Evolutionary conservation across 2,113 vertebrate genomes (phyloP).

Genomic region (Microtus ochrogaster): DNA sequence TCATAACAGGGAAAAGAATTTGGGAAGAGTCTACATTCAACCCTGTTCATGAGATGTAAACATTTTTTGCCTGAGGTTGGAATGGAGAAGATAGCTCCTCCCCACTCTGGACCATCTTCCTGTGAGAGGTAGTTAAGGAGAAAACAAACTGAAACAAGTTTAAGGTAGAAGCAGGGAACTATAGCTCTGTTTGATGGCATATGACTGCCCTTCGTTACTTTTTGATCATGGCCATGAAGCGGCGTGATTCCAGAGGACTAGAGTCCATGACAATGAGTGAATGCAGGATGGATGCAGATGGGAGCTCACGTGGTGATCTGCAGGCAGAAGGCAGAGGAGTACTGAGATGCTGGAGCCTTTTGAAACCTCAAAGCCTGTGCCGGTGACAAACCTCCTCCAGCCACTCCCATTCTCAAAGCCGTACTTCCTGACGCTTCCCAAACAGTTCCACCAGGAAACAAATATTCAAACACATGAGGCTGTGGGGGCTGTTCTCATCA

Average conservation of each 20-base stretch:
- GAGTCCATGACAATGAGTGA: background rate
- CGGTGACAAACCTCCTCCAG: background rate
- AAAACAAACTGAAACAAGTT: background rate
- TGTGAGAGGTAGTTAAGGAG: background rate
- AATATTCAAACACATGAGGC: background rate
- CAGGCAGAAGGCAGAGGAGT: background rate
- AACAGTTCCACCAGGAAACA: background rate
- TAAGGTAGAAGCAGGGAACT: background rate
- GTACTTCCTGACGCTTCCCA: background rate
- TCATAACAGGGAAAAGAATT: background rate
- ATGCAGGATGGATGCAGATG: background rate
- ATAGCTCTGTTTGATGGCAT: background rate
- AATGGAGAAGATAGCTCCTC: background rate
- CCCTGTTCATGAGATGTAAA: background rate
- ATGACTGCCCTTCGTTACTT: background rate
- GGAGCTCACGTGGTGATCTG: background rate
- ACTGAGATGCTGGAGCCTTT: background rate
- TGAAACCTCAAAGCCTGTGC: background rate
- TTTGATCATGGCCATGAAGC: background rate
- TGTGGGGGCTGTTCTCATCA: background rate
- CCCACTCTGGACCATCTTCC: background rate
- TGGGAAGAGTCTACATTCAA: background rate
- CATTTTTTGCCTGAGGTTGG: background rate
- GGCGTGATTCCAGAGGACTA: background rate
- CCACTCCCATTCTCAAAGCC: background rate